Evolutionary conservation across 2,888 invertebrate genomes (phyloP).

Genomic region (Diarsia mendica): DNA sequence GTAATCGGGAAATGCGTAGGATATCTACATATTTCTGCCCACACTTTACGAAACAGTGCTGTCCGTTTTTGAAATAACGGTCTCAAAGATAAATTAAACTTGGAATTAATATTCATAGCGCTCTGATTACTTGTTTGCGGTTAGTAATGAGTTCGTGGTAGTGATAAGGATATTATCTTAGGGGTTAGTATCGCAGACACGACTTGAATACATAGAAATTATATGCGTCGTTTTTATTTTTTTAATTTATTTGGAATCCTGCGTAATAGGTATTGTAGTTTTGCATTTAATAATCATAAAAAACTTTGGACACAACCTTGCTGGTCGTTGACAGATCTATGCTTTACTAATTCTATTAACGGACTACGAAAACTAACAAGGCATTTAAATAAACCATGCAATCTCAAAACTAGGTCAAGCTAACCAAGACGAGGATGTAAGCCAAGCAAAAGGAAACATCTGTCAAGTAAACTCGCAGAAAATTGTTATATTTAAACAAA

Average conservation of each 20-base stretch:
- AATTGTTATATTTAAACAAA: conserved; percentile 27
- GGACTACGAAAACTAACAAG: conserved; percentile 1
- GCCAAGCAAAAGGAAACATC: conserved; percentile 38
- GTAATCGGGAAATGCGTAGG: conserved; percentile 72
- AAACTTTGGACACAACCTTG: not conserved
- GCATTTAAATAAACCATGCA: conserved; percentile 27
- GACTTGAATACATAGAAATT: conserved; percentile 1
- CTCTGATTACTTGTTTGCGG: conserved; percentile 36
- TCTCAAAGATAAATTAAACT: conserved; percentile 28
- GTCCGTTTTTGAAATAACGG: conserved; percentile 46
- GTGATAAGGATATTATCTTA: conserved; percentile 48
- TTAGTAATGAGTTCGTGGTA: conserved; percentile 33
- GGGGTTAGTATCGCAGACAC: conserved; percentile 8
- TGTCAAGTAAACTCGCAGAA: conserved; percentile 22
- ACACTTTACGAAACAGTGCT: conserved; percentile 53
- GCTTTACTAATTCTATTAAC: not conserved
- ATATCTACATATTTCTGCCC: conserved; percentile 67
- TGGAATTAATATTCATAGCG: conserved; percentile 36
- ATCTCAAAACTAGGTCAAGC: conserved; percentile 50
- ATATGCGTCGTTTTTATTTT: not conserved
- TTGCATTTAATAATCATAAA: not conserved
- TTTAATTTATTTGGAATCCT: not conserved
- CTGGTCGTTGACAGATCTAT: not conserved
- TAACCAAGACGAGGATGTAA: conserved; percentile 28
- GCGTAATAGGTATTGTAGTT: not conserved